Percentiles rank a stretch among this genome's conserved stretches.
Evolutionary conservation across 2,888 invertebrate genomes (phyloP).

Genomic region (Alloscopus bannaensis): DNA sequence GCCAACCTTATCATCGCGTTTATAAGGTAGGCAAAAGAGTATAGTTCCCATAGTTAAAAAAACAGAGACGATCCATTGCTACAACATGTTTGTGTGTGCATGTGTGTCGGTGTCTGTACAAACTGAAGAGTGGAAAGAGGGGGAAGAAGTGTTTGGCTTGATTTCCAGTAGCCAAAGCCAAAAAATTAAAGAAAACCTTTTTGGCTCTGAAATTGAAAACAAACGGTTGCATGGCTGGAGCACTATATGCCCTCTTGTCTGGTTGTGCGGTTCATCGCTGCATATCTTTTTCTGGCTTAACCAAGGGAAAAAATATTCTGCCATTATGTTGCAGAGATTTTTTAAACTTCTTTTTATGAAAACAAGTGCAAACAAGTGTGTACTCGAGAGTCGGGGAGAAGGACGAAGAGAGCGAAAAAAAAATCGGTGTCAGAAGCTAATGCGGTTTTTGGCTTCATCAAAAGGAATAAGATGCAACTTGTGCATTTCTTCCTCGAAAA

Average conservation of each 20-base stretch:
- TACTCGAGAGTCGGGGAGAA: background rate
- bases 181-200: conserved; percentile 67
- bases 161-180: conserved; percentile 68
- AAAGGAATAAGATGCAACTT: conserved; percentile 7
- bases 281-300: conserved; percentile 36
- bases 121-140: conserved; percentile 52
- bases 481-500: background rate
- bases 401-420: background rate
- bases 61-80: conserved; percentile 18
- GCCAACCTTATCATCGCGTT: conserved; percentile 65
- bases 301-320: conserved; percentile 1
- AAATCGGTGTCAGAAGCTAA: conserved; percentile 41
- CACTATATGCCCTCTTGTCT: conserved; percentile 20
- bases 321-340: conserved; percentile 2
- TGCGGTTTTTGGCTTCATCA: conserved; percentile 29
- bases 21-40: conserved; percentile 60
- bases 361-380: background rate
- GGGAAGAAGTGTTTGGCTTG: conserved; percentile 66
- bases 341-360: conserved; percentile 29
- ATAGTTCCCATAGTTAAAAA: conserved; percentile 32
- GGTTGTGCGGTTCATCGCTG: conserved; percentile 26
- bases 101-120: conserved; percentile 51
- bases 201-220: conserved; percentile 70
- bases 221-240: conserved; percentile 68
- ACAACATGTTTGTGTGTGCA: conserved; percentile 43